Evolutionary conservation across 1,140 invertebrate genomes (phyloP).

Genomic region (Sogatella furcifera): DNA sequence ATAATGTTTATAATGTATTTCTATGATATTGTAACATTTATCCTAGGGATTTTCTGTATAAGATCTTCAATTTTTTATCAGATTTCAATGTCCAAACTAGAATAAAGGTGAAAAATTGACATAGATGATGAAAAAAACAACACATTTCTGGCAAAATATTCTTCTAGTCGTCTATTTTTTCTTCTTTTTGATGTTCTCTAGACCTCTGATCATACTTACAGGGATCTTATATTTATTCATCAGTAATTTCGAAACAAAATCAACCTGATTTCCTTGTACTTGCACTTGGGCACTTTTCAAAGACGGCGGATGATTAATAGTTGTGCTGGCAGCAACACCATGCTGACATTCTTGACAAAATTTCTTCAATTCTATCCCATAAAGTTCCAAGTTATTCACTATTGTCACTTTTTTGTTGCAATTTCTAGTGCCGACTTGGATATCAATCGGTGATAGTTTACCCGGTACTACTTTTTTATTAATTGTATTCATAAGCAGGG

Average conservation of each 20-base stretch:
- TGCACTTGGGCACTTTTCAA: constrained; percentile 68
- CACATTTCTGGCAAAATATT: too few species aligned
- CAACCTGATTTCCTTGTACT: constrained; percentile 85
- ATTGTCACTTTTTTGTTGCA: constrained; percentile 89
- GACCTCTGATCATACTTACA: constrained; percentile 48
- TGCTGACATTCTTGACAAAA: constrained; percentile 75
- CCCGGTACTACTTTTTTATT: constrained; percentile 52
- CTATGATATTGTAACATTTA: too few species aligned
- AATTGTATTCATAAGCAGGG: constrained; percentile 52
- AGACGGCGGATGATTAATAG: constrained; percentile 59
- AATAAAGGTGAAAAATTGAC: too few species aligned
- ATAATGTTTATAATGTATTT: too few species aligned
- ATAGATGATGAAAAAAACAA: too few species aligned
- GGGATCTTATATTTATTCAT: constrained; percentile 54
- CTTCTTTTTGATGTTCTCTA: constrained; percentile 52
- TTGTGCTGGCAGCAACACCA: constrained; percentile 74
- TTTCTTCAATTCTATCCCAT: constrained; percentile 65
- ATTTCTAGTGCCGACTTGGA: constrained; percentile 60
- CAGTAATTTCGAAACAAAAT: constrained; percentile 60
- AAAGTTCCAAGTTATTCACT: constrained; percentile 75
- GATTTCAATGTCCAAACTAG: too few species aligned
- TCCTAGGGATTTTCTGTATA: too few species aligned
- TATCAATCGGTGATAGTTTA: constrained; percentile 66
- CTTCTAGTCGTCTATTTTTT: constrained; percentile 23
- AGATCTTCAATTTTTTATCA: too few species aligned